Evolutionary conservation across 2,797 vertebrate species (phyloP), one percentile per base, ranked within the genome.

Genomic region (Arctocebus calabarensis): DNA sequence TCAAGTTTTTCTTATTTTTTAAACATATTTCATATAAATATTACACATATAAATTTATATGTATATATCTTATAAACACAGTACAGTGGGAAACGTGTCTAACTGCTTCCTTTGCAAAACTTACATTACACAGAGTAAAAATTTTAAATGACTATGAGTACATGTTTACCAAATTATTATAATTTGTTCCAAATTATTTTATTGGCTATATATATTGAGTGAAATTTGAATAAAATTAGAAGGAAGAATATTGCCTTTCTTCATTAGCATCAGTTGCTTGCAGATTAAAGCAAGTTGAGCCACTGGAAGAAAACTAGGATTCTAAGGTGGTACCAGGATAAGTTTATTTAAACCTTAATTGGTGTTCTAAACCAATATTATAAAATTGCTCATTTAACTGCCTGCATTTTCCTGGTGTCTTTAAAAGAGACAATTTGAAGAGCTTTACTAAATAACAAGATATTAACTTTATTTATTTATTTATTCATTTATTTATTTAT

Each of bases 141-240:
- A 57, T 37, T 23, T 57, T 64, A 88, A 92, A 59, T 34, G n/a
- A 62, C 32, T 37, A 43, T 20, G 29, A 25, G 5, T n/a, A 71
- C 20, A 4, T 64, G 27, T 75, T 84, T 90, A 43, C 6, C n/a
- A 34, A 95, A 77, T 2, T 34, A 64, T 13, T 61, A 17, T 22
- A 64, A 88, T 91, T 82, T 81, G 43, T 16, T 88, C 34, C 88
- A 62, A 77, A 85, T 17, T 52, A 23, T 90, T 84, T 37, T n/a
- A 29, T 52, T 79, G 25, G 11, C 12, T 73, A 8, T n/a, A 32
- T 16, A 66, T 66, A 66, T n/a, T n/a, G 59, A n/a, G 32, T 29
- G 27, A 62, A 66, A 66, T 34, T 43, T 87, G 4, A 83, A 9
- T 68, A 19, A 82, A 11, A 82, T 77, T 59, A 77, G 22, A 90